A percentile compares a stretch with the other conserved stretches of the same genome.
Evolutionary conservation across 1,140 invertebrate genomes (phyloP).

Genomic region (Micrasema minimum): DNA sequence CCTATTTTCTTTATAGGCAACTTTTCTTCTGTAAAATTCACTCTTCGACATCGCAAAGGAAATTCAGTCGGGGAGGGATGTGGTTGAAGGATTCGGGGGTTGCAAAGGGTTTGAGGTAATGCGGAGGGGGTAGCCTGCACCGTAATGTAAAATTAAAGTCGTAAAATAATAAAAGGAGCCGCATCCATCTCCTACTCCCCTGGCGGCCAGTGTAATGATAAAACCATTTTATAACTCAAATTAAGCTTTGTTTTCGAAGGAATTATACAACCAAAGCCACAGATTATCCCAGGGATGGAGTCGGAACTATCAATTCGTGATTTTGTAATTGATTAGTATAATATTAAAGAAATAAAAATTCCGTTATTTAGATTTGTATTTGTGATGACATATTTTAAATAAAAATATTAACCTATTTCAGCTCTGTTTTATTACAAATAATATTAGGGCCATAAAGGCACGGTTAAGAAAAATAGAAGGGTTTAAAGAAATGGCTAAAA

Average conservation of each 20-base stretch:
- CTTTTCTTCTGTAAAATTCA: conserved; percentile 9
- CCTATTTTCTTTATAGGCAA: too few species aligned
- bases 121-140: conserved; percentile 28
- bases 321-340: neutral
- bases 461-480: conserved; percentile 42
- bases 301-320: neutral
- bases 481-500: conserved; percentile 43
- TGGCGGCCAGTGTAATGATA: conserved; percentile 52
- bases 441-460: conserved; percentile 39
- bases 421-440: conserved; percentile 28
- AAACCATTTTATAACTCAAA: conserved; percentile 54
- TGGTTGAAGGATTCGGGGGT: conserved; percentile 32
- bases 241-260: conserved; percentile 53
- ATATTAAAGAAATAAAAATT: neutral
- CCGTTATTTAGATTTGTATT: neutral
- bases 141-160: conserved; percentile 54
- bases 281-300: conserved; percentile 44
- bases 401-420: neutral
- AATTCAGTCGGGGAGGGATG: conserved; percentile 9
- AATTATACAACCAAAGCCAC: conserved; percentile 43
- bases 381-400: neutral
- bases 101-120: conserved; percentile 8
- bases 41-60: conserved; percentile 6
- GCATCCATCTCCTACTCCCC: conserved; percentile 51
- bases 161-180: conserved; percentile 54